Conservation (phyloP, 2,888 invertebrate genomes). For the Pheosia tremula region DNA sequence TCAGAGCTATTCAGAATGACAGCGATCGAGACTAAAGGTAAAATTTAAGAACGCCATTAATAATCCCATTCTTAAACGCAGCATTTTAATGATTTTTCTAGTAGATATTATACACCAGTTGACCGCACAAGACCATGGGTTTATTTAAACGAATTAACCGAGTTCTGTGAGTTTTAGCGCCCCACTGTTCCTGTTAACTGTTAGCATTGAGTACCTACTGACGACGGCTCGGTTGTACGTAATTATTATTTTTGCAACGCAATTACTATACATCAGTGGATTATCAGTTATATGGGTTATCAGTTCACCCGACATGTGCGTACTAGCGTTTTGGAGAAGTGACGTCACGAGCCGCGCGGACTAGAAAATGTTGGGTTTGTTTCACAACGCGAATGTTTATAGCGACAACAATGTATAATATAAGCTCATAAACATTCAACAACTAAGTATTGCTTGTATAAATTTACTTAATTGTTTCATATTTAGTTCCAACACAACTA, state of each 20-base stretch:
- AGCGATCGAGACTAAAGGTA: too few relatives aligned
- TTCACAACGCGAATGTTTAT: conserved; percentile 22
- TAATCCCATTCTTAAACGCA: too few relatives aligned
- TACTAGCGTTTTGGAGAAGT: conserved; percentile 55
- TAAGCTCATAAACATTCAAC: too few relatives aligned
- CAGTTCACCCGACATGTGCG: conserved; percentile 67
- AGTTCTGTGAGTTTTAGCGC: not conserved
- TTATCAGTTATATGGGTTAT: conserved; percentile 64
- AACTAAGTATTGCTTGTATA: too few relatives aligned
- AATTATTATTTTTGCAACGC: conserved; percentile 59
- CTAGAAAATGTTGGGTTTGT: conserved; percentile 29
- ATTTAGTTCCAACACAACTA: too few relatives aligned
- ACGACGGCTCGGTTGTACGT: conserved; percentile 14
- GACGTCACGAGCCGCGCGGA: conserved; percentile 59
- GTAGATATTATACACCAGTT: not conserved
- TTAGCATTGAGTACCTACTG: too few relatives aligned
- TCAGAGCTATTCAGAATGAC: too few relatives aligned
- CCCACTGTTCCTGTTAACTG: conserved; percentile 1
- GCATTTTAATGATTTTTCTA: too few relatives aligned
- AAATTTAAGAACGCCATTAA: too few relatives aligned
- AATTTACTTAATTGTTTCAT: too few relatives aligned
- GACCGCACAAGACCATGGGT: not conserved
- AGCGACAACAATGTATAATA: too few relatives aligned
- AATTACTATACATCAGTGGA: conserved; percentile 45
- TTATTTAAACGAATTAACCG: not conserved